Evolutionary conservation across 2,888 invertebrate species (phyloP), one percentile per base, ranked within the genome.

Genomic region (Lithophane ornitopus): DNA sequence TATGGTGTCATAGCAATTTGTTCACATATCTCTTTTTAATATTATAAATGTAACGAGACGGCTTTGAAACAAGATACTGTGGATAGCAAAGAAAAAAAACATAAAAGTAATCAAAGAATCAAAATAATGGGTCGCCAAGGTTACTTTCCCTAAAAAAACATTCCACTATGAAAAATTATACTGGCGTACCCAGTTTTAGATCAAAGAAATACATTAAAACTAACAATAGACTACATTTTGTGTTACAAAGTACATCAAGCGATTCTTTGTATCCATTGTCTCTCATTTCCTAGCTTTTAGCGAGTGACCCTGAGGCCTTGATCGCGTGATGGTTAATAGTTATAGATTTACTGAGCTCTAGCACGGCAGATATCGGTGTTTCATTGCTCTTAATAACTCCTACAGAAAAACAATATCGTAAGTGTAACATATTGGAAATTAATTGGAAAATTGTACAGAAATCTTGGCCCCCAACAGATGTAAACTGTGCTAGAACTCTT

Each of bases 271-370:
- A 74, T 77, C 77, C 70, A 85, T 75, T 76, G 76, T 85, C 69
- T 80, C 62, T 1, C 3, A 67, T 79, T 82, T 78, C 71, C n/a
- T 66, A 66, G 74, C 67, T 58, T 39, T 58, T 85, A 77, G 72
- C 74, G 72, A 65, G 58, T 82, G 86, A 86, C 82, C 81, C 67
- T 74, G 85, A 54, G 80, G 84, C 82, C 82, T 85, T 81, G 86
- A 62, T 84, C 75, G 87, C 79, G 84, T 87, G 84, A 75, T 52
- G 62, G 41, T 63, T 69, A 41, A 49, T 82, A 78, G 59, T 79
- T 78, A 71, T 77, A 82, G 68, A 74, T 61, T 41, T 67, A 73
- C 34, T 0, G 46, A 66, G 78, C 11, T 78, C 76, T 76, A 78
- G 66, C 80, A 76, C 65, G 77, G 61, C 26, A 56, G 61, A 59